Evolutionary conservation across 2,888 invertebrate genomes (phyloP), one percentile per base, ranked within the genome.

Genomic region (Pristionchus mayeri): DNA sequence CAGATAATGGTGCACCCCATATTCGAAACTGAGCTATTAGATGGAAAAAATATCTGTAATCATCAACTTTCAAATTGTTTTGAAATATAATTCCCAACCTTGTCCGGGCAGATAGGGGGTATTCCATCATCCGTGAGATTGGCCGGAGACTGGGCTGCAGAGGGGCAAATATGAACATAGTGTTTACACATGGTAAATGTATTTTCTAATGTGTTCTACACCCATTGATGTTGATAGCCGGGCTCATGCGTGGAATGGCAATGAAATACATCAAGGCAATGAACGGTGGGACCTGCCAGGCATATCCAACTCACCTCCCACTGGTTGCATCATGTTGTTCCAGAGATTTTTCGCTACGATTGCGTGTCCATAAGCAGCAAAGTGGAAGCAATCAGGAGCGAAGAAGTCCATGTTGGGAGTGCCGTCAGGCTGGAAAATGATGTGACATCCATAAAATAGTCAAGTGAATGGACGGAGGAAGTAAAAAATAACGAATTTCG

Each of bases 351-450:
- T 75, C 27, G 75, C 75, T 4, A 44, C 44, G 1, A 75, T n/a
- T 0, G 75, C 75, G 76, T 89, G 89, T 21, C 89, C 89, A 0
- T 87, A 84, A 40, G 86, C 86, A 0, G 88, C 88, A 85, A 90
- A 90, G 63, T 90, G 90, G 88, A 90, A 90, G 79, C 90, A 90
- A 84, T 90, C 90, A 2, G 90, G 89, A 24, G 90, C 90, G 85
- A 89, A 90, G 88, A 88, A 90, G 54, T 87, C 86, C 85, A 90
- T 78, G 54, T 90, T 87, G 16, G 86, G 86, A 21, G 87, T 85
- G 27, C 90, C 90, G 57, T 90, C 87, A 34, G 85, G 57, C 85
- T 85, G 67, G 13, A 48, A 34, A 37, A 2, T 4, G n/a, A 21
- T 16, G 30, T 13, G 11, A 24, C 16, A 9, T 3, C 27, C 27